Evolutionary conservation across 1,140 invertebrate genomes (phyloP).

Genomic region (Hermatobates lingyangjiaoensis): DNA sequence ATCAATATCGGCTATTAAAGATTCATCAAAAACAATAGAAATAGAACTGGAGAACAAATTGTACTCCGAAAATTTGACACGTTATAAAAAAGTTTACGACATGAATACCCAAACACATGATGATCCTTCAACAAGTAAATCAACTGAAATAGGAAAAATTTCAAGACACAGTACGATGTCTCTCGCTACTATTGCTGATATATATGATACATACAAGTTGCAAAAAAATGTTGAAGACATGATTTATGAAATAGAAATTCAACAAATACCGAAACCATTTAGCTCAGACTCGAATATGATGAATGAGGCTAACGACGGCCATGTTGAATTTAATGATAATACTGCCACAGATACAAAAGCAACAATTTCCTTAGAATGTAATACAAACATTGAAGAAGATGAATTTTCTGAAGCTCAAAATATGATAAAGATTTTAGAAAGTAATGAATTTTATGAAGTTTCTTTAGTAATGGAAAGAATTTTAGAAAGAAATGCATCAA

Average conservation of each 20-base stretch:
- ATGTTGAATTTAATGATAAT: too few relatives aligned
- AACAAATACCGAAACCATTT: not conserved
- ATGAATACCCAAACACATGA: not conserved
- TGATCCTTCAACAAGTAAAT: not conserved
- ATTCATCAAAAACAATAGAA: not conserved
- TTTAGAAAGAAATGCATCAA: not conserved
- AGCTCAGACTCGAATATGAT: not conserved
- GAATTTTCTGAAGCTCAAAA: not conserved
- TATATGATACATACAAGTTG: not conserved
- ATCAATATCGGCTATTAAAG: not conserved
- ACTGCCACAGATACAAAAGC: too few relatives aligned
- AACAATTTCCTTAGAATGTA: too few relatives aligned
- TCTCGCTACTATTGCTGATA: not conserved
- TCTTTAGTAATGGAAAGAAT: not conserved
- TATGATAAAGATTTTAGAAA: not conserved
- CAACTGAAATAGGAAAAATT: not conserved
- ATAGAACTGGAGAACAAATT: not conserved
- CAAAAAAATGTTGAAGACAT: not conserved
- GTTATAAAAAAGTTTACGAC: not conserved
- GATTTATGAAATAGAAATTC: not conserved
- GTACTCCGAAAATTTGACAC: not conserved
- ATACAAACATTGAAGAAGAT: not conserved
- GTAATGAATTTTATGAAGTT: not conserved
- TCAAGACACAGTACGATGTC: not conserved
- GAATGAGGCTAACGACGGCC: not conserved